Conservation (phyloP, 2,797 vertebrate species). For the Fistularia tabacaria region DNA sequence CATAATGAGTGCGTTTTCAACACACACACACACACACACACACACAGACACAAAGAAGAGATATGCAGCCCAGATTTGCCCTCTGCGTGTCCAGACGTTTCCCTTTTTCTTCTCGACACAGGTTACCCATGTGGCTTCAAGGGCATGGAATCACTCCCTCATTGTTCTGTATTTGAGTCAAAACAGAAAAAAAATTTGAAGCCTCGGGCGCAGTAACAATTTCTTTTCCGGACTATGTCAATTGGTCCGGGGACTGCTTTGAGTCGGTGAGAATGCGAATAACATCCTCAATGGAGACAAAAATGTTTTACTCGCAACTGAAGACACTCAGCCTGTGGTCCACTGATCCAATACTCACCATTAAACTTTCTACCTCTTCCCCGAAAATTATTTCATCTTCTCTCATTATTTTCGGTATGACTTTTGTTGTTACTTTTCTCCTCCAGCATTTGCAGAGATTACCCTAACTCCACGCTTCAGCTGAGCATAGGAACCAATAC, state of each 20-base stretch:
- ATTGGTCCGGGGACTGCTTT: slow-evolving; percentile 49
- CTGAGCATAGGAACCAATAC: slow-evolving; percentile 38
- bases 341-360: slow-evolving; percentile 22
- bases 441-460: slow-evolving; percentile 36
- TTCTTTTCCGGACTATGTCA: slow-evolving; percentile 42
- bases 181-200: too few relatives aligned
- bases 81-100: slow-evolving; percentile 1
- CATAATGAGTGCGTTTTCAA: too few relatives aligned
- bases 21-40: too few relatives aligned
- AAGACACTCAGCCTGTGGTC: slow-evolving; percentile 15
- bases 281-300: slow-evolving; percentile 40
- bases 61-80: too few relatives aligned
- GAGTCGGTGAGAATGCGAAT: slow-evolving; percentile 49
- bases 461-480: slow-evolving; percentile 45
- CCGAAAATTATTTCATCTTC: neutral
- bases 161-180: too few relatives aligned
- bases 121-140: too few relatives aligned
- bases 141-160: too few relatives aligned
- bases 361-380: slow-evolving; percentile 34
- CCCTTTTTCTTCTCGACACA: too few relatives aligned
- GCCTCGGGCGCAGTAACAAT: slow-evolving; percentile 32
- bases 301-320: too few relatives aligned
- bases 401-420: slow-evolving; percentile 18
- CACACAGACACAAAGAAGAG: too few relatives aligned
- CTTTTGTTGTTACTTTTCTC: slow-evolving; percentile 34